Percentiles rank a stretch among this genome's conserved stretches.
Evolutionary conservation across 30 jellyfish, hydroid and myxozoan species (phyloP).

Genomic region (Turritopsis dohrnii): DNA sequence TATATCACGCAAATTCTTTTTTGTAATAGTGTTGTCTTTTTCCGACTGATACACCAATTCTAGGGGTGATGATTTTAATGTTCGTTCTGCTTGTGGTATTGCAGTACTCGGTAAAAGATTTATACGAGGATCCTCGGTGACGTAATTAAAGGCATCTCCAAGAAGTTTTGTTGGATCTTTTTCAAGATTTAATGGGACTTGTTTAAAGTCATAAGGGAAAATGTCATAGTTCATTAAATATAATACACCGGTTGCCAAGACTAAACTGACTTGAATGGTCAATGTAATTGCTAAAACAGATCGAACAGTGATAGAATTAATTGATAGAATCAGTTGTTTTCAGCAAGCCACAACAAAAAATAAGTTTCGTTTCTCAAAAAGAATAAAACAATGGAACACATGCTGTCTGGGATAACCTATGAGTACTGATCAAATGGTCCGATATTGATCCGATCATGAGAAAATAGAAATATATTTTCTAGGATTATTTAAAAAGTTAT

Average conservation of each 20-base stretch:
- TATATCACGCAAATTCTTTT: conserved; percentile 41
- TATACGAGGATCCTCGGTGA: conserved; percentile 59
- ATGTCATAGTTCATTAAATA: conserved; percentile 60
- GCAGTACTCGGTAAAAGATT: conserved; percentile 69
- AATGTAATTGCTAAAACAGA: conserved; percentile 51
- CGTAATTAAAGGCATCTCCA: conserved; percentile 93
- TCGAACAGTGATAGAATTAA: neutral
- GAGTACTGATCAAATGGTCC: no score
- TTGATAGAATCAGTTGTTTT: neutral
- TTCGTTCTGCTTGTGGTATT: conserved; percentile 75
- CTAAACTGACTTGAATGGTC: conserved; percentile 63
- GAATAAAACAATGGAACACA: no score
- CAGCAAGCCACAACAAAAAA: neutral
- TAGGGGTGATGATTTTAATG: conserved; percentile 68
- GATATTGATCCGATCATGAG: no score
- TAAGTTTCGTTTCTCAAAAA: neutral
- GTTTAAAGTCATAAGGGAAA: conserved; percentile 81
- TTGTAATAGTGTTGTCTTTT: conserved; percentile 36
- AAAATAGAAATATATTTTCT: no score
- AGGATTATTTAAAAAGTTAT: no score
- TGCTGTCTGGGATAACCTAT: no score
- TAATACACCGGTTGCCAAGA: conserved; percentile 54
- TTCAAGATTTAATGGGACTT: conserved; percentile 83
- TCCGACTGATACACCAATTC: conserved; percentile 47
- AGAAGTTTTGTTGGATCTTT: conserved; percentile 84